Evolutionary conservation across 2,113 vertebrate species (phyloP), one percentile per base, ranked within the genome.

Genomic region (Petrocephalus zakoni): DNA sequence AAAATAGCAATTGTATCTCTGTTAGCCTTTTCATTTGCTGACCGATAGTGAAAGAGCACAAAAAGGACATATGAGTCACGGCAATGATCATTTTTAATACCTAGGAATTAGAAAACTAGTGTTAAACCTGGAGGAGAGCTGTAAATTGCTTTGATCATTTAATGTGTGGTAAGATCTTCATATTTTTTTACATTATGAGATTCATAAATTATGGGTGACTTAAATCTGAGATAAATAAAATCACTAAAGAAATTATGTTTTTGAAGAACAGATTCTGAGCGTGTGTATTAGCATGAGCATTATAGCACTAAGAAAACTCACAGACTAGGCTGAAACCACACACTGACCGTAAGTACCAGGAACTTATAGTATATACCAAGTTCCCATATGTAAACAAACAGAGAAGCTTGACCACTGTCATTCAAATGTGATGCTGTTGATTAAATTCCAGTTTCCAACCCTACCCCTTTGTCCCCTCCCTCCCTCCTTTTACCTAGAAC

Each of bases 401-500:
- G 68, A 37, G 29, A 75, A 19, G 25, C 17, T 7, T 37, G 29
- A 37, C 34, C 68, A 19, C 29, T 17, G 15, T 17, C 15, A 42
- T 75, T 75, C 42, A 82, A 0, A 19, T 37, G 34, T 7, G 68
- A 37, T 75, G 68, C 15, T 37, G 34, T 42, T 37, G 34, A 75
- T 19, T 64, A 64, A 64, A n/a, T 83, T 19, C 42, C 34, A 0
- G 2, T 4, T 42, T 22, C 1, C 3, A 7, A 22, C 10, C 46
- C 78, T 29, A 47, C 19, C 78, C 17, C 19, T 25, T 11, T 2
- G 0, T 0, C 81, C 19, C 21, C 46, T 9, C 42, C 8, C 42
- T 87, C 3, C 21, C 9, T n/a, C 13, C 3, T 42, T 34, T 92
- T 92, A 96, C 95, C 94, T 93, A 46, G 87, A 89, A 13, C 89